Evolutionary conservation across 2,113 vertebrate species (phyloP).

Genomic region (Mugil cephalus): DNA sequence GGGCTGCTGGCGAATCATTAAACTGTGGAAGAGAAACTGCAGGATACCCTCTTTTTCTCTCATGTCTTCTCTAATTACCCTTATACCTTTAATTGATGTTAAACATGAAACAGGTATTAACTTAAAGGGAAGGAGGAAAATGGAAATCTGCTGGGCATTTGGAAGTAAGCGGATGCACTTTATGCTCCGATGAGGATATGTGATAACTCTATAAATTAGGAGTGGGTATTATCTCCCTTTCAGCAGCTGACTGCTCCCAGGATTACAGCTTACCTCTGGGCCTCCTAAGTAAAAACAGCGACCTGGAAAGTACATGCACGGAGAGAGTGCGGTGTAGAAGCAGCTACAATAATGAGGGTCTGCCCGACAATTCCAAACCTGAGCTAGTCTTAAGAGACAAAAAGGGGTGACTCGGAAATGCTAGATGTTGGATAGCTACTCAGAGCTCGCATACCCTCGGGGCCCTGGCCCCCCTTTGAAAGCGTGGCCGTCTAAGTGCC

Average conservation of each 20-base stretch:
- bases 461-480: constrained; percentile 76
- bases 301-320: constrained; percentile 44
- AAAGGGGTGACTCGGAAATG: constrained; percentile 45
- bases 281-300: constrained; percentile 19
- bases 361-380: constrained; percentile 45
- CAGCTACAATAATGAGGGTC: constrained; percentile 39
- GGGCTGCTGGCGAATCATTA: constrained; percentile 86
- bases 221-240: constrained; percentile 69
- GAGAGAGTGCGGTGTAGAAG: constrained; percentile 21
- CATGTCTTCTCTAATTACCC: constrained; percentile 83
- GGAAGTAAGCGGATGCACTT: constrained; percentile 59
- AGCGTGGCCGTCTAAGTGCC: constrained; percentile 83
- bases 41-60: constrained; percentile 81
- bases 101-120: constrained; percentile 84
- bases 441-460: constrained; percentile 69
- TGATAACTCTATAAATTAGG: constrained; percentile 74
- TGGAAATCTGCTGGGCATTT: constrained; percentile 67
- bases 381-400: constrained; percentile 26
- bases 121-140: constrained; percentile 56
- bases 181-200: constrained; percentile 54
- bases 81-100: constrained; percentile 84
- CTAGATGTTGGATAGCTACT: constrained; percentile 68
- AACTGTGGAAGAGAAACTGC: constrained; percentile 81
- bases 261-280: constrained; percentile 57
- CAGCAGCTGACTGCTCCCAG: constrained; percentile 61